These are phyloP conservation scores for Ericerus pela DNA, from an alignment of 1,140 invertebrate species.

Conservation along the genomic window DNA sequence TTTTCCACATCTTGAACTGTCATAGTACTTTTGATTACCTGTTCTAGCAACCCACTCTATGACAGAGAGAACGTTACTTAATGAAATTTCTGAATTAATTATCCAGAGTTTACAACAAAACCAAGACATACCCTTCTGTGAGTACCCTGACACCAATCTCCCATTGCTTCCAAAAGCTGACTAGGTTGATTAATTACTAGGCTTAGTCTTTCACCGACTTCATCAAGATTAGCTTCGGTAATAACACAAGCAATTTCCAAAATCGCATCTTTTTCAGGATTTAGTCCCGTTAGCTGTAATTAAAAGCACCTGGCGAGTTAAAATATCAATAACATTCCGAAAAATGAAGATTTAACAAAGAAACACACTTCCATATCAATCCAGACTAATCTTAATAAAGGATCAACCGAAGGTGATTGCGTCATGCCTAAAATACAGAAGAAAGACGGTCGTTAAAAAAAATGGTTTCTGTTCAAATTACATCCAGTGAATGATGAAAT, in stretches of 20 bases:
- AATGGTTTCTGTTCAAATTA: too few relatives aligned
- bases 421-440: too few relatives aligned
- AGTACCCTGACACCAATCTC: slow-evolving; percentile 61
- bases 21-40: slow-evolving; percentile 38
- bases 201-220: slow-evolving; percentile 59
- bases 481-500: too few relatives aligned
- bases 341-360: background rate
- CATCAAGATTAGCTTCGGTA: slow-evolving; percentile 64
- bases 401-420: too few relatives aligned
- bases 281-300: slow-evolving; percentile 64
- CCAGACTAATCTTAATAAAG: background rate
- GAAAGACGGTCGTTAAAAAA: too few relatives aligned
- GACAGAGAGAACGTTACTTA: background rate
- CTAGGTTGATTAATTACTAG: slow-evolving; percentile 70
- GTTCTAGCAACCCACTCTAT: slow-evolving; percentile 31
- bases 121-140: slow-evolving; percentile 47
- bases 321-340: background rate
- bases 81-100: background rate
- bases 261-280: slow-evolving; percentile 60
- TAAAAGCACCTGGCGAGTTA: slow-evolving; percentile 32
- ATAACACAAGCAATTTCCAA: slow-evolving; percentile 78
- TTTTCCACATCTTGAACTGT: slow-evolving; percentile 39
- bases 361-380: background rate
- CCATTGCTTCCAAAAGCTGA: slow-evolving; percentile 57
- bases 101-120: background rate